Base-by-base conservation (phyloP, 2,113 vertebrate species). In the Apus apus region DNA sequence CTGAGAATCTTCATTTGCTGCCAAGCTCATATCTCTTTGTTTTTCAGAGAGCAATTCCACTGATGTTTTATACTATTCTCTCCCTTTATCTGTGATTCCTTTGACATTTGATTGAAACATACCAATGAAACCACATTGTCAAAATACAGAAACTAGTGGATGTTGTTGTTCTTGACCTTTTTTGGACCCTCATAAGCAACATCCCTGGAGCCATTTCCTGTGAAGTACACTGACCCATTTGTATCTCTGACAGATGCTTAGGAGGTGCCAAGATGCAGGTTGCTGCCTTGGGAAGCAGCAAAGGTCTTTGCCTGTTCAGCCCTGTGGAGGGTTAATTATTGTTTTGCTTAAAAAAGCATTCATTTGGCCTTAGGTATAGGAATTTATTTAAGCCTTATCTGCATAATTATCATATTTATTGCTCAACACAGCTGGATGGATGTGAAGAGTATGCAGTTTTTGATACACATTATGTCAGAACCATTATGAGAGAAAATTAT, bases 381-480 rank as follows among this genome's bases (percentile, higher is more conserved):
- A 96, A 95, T 97, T 96, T 97, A 91, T 97, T 95, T 96, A 95
- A 96, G 78, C 92, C 82, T 94, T 97, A 96, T 94, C 87, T 94
- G 91, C 96, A 94, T 94, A 97, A 97, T 97, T 95, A 96, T 97
- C 89, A 84, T 94, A 83, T 94, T 96, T 95, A 95, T 97, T 96
- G 90, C 89, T 93, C 85, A 88, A 66, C 87, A 86, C 92, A 97
- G 96, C 91, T 96, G 94, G 96, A 91, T 95, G 89, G 87, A 95
- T 96, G 87, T 94, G 91, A 95, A 83, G 88, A 88, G 93, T 95
- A 71, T 97, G 94, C 96, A 96, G 92, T 93, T 97, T 96, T 97
- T 94, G 93, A 96, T 93, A 86, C 88, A 57, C 53, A 90, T 94
- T 95, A 96, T 96, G 93, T 96, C 88, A 81, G 92, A 92, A 68